Conservation (phyloP, 2,797 vertebrate species). For the Siniperca undulata region DNA sequence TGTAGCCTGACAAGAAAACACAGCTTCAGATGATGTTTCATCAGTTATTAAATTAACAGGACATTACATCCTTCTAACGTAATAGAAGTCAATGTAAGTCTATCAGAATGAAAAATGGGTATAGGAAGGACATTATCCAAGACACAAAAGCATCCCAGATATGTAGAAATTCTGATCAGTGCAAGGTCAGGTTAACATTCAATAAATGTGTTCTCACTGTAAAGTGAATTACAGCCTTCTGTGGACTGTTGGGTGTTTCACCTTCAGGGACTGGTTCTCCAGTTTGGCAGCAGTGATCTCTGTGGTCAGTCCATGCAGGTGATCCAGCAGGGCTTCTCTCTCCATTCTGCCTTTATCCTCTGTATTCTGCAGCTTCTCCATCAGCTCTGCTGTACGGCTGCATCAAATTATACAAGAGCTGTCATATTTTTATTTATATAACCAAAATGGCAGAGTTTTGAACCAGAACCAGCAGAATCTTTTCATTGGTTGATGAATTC, state of each 20-base stretch:
- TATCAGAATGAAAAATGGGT: slow-evolving; percentile 1
- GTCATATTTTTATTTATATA: neutral
- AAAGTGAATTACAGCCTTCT: neutral
- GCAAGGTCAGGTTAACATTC: neutral
- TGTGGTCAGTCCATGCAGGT: slow-evolving; percentile 84
- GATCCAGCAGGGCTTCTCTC: slow-evolving; percentile 84
- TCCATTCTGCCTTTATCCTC: slow-evolving; percentile 87
- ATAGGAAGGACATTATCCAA: neutral
- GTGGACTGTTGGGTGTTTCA: slow-evolving; percentile 51
- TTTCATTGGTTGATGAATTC: neutral
- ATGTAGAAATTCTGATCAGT: neutral
- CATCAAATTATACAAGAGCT: neutral
- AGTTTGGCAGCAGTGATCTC: slow-evolving; percentile 85
- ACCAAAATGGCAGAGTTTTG: neutral
- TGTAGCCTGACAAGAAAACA: slow-evolving; percentile 80
- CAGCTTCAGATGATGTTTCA: neutral
- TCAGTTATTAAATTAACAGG: slow-evolving; percentile 21
- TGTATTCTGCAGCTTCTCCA: slow-evolving; percentile 83
- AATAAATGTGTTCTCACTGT: neutral
- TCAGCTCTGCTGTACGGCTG: slow-evolving; percentile 88
- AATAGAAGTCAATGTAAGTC: neutral
- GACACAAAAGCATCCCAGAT: slow-evolving; percentile 3
- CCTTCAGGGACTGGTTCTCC: slow-evolving; percentile 93
- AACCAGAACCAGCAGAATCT: neutral
- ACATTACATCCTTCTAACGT: slow-evolving; percentile 13